Evolutionary conservation across 2,797 vertebrate species (phyloP), one percentile per base, ranked within the genome.

Genomic region (Oceanodroma leucorhoa): DNA sequence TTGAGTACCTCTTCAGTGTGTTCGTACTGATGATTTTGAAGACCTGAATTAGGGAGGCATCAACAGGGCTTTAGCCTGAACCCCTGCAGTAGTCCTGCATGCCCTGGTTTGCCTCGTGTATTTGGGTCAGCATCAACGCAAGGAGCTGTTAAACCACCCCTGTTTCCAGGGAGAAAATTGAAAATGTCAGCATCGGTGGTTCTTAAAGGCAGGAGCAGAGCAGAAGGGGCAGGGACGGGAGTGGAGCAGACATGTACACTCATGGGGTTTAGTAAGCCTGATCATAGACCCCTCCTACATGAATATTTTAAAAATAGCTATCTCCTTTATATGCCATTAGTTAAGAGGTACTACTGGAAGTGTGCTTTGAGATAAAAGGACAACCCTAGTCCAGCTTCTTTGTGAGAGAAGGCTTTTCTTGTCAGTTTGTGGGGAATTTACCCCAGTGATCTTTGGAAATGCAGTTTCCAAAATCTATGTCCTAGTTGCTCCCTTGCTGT

Each of bases 1-100:
- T 22, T 4, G 17, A 66, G 3, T 1, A 3, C 12, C 30, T 34
- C 41, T 24, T 51, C 57, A n/a, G 2, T 2, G 50, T 10, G 11
- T 45, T 50, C 8, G 1, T 0, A 5, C 5, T 6, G 51, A 29
- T 46, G 48, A 7, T 60, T 82, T 88, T 50, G 10, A 46, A 71
- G 30, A 15, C 11, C 55, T 57, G 62, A 32, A 21, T 57, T n/a
- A 43, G 20, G 53, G 5, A 71, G 13, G 11, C 38, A 54, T 62
- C 62, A 65, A 55, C 32, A 9, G 82, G 64, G 30, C 40, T 91
- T 64, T 23, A 29, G 3, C 32, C 36, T 14, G 27, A 41, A 34
- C 45, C 21, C 12, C 21, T 5, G 14, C 36, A 14, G 24, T 18
- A 38, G 21, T 10, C 46, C 26, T 32, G 6, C 3, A 1, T 23